Evolutionary conservation across 2,797 vertebrate genomes (phyloP), one percentile per base, ranked within the genome.

Genomic region (Garrulus glandarius): DNA sequence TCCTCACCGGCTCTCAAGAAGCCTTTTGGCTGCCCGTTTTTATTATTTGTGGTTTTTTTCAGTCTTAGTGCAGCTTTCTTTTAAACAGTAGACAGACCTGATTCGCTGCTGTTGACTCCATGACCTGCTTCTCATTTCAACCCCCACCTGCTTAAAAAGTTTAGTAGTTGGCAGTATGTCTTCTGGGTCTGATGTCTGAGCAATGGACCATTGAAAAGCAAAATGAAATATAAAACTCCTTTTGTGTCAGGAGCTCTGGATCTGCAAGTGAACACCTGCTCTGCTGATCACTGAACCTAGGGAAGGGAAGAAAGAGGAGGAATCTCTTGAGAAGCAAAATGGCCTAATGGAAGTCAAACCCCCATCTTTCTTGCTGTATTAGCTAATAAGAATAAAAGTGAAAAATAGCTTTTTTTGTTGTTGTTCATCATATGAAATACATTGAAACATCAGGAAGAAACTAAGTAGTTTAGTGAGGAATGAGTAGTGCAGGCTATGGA

Each of bases 91-190:
- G 68, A 46, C 65, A 69, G 84, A 84, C 47, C 52, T 86, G 65
- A 52, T 65, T 93, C 5, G 22, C 46, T 94, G 61, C 93, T 95
- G 17, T 93, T 96, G 84, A 94, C 60, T 95, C 82, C 41, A 7
- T 82, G 79, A 92, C 72, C 53, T 84, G 92, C 87, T 86, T 96
- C 87, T 41, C 47, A 44, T 93, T 94, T 93, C 79, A 96, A 60
- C 79, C 60, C 82, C 75, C 56, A 96, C 79, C 76, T 91, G 36
- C 91, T 96, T 79, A 88, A 92, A 95, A 95, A 76, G 74, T 94
- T 96, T 77, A 94, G 63, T 61, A 75, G 80, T 56, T 94, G 94
- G 68, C 63, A 92, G 75, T 87, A 36, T 47, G 53, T 92, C 94
- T 86, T 68, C 55, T 90, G 80, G 68, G 83, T 75, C 79, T 74